Conservation (phyloP, 2,888 invertebrate genomes). For the Thymelicus acteon region DNA sequence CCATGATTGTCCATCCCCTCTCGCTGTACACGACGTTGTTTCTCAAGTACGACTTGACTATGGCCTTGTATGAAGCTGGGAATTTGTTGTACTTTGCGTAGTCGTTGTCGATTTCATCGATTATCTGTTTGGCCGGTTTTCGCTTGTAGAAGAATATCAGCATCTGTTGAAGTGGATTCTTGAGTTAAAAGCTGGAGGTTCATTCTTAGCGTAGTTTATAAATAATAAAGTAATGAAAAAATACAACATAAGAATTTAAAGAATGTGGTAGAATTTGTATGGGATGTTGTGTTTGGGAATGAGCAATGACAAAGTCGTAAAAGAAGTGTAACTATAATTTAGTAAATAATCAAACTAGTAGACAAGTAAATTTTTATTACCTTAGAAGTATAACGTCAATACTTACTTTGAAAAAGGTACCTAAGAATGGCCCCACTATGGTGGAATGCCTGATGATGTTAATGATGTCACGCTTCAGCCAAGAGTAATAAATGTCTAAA, state of each 20-base stretch:
- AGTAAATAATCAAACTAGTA: no score
- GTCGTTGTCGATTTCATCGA: slow-evolving; percentile 61
- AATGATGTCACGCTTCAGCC: slow-evolving; percentile 52
- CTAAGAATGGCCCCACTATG: slow-evolving; percentile 60
- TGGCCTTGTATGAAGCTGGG: slow-evolving; percentile 41
- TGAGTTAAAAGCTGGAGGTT: not conserved
- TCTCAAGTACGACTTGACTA: slow-evolving; percentile 45
- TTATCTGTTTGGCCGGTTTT: slow-evolving; percentile 47
- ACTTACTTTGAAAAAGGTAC: slow-evolving; percentile 60
- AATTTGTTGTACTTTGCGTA: slow-evolving; percentile 49
- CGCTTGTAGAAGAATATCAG: slow-evolving; percentile 55
- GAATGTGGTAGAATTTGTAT: no score
- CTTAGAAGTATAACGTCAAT: not conserved
- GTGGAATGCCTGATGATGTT: slow-evolving; percentile 68
- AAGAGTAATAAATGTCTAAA: slow-evolving; percentile 53
- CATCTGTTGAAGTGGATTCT: slow-evolving; percentile 49
- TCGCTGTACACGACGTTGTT: slow-evolving; percentile 55
- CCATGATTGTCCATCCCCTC: slow-evolving; percentile 52
- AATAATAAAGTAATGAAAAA: not conserved
- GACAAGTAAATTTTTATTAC: no score
- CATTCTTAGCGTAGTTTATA: not conserved
- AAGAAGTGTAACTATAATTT: no score
- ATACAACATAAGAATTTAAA: no score
- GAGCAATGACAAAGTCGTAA: no score
- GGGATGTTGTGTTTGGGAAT: no score